A percentile compares a stretch with the other conserved stretches of the same genome.
Evolutionary conservation across 2,113 vertebrate genomes (phyloP).

Genomic region (Hemiprocne comata): DNA sequence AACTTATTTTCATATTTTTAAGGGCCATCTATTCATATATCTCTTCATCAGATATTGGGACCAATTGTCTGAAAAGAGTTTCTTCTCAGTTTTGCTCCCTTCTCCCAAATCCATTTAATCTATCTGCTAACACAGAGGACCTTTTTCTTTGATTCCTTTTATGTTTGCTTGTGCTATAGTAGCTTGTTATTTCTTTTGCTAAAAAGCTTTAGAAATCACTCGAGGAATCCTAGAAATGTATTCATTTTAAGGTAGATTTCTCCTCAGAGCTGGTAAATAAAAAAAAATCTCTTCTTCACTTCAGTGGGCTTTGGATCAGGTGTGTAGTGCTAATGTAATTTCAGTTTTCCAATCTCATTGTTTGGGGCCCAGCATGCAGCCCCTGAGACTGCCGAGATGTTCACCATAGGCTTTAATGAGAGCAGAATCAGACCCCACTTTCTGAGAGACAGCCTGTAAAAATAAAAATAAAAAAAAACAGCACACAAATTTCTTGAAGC

Average conservation of each 20-base stretch:
- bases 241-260: conserved; percentile 39
- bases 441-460: conserved; percentile 6
- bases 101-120: conserved; percentile 3
- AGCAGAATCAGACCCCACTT: background rate
- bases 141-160: conserved; percentile 31
- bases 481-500: background rate
- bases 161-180: background rate
- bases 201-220: conserved; percentile 35
- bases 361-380: background rate
- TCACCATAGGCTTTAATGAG: background rate
- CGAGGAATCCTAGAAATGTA: conserved; percentile 25
- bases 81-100: background rate
- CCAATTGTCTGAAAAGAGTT: background rate
- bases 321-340: conserved; percentile 27
- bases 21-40: background rate
- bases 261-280: background rate
- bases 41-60: background rate
- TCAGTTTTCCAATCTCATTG: conserved; percentile 32
- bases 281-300: conserved; percentile 1
- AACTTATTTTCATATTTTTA: background rate
- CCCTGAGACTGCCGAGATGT: background rate
- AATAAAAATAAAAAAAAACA: background rate
- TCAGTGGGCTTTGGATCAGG: conserved; percentile 19
- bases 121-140: background rate
- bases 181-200: conserved; percentile 31